Base-by-base conservation (phyloP, 2,113 vertebrate species). In the Sporophila hypoxantha region DNA sequence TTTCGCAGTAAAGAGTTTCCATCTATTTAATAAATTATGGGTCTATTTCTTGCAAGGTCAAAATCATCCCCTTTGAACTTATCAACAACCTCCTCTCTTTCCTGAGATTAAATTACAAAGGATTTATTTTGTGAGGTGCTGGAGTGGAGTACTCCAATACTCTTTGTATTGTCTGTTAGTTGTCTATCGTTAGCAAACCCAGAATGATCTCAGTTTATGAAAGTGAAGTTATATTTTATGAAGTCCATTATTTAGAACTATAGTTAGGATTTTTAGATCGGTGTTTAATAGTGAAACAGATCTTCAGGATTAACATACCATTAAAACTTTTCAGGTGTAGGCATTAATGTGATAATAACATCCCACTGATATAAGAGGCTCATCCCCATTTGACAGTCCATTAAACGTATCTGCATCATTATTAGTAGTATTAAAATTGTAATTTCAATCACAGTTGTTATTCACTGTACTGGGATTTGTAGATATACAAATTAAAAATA, bases 291-390 rank as follows among this genome's bases (percentile, higher is more conserved):
- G 59, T 42, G 37, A 86, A 88, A 59, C 23, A 69, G 62, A 57
- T 78, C 59, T 86, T 37, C 41, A 84, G 36, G 62, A 82, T 93
- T 92, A 93, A 82, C 64, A 86, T 49, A 62, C 14, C 26, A 84
- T 92, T 89, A 84, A 88, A 82, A 66, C 14, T 86, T 88, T 89
- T 88, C 80, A 81, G 62, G 67, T 84, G 70, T 69, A 62, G 46
- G 41, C 37, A 84, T 66, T 82, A 88, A 84, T 25, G n/a, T 50
- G 70, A 78, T 90, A 91, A 81, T 83, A 90, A 13, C 30, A 83
- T 85, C 39, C 49, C 52, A 65, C 36, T 88, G 86, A 86, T 88
- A 50, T 64, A 66, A 83, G 53, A 86, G 23, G 18, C 23, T 76
- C 13, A 76, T 91, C 41, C 49, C 21, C 26, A 55, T 90, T 90